A percentile compares a stretch with the other conserved stretches of the same genome.
Conservation (phyloP, 2,797 vertebrate genomes). For the Hapalemur alaotrensis region DNA sequence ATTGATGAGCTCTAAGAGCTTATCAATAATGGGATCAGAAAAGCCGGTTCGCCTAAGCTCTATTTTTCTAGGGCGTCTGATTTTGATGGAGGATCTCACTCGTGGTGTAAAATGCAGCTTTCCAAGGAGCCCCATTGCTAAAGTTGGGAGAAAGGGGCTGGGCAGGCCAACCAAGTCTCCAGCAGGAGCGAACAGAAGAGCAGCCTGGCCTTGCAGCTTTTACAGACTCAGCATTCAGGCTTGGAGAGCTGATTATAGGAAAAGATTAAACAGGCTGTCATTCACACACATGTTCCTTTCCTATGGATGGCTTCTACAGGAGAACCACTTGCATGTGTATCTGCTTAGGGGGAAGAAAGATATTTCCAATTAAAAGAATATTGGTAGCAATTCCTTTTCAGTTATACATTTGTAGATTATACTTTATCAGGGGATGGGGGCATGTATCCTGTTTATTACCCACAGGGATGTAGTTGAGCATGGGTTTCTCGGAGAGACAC, state of each 20-base stretch:
- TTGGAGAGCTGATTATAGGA: slow-evolving; percentile 80
- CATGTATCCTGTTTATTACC: slow-evolving; percentile 60
- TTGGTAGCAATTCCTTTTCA: slow-evolving; percentile 66
- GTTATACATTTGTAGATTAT: slow-evolving; percentile 62
- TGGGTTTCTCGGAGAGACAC: slow-evolving; percentile 38
- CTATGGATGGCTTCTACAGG: slow-evolving; percentile 74
- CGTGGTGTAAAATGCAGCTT: slow-evolving; percentile 62
- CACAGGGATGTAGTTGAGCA: slow-evolving; percentile 11
- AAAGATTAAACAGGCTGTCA: slow-evolving; percentile 81
- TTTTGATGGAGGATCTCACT: slow-evolving; percentile 74
- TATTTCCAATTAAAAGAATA: slow-evolving; percentile 75
- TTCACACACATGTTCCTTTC: slow-evolving; percentile 78
- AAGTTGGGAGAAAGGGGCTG: slow-evolving; percentile 1
- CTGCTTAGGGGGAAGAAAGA: slow-evolving; percentile 80
- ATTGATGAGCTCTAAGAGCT: slow-evolving; percentile 77
- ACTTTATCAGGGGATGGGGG: slow-evolving; percentile 37
- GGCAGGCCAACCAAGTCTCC: slow-evolving; percentile 18
- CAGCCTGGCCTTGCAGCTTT: slow-evolving; percentile 47
- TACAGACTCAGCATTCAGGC: slow-evolving; percentile 74
- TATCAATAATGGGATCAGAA: slow-evolving; percentile 79
- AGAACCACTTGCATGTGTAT: slow-evolving; percentile 37
- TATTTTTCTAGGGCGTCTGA: slow-evolving; percentile 71
- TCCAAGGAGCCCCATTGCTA: slow-evolving; percentile 49
- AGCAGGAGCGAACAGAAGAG: slow-evolving; percentile 24
- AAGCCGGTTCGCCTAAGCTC: slow-evolving; percentile 73